Base-by-base conservation (phyloP, 2,113 vertebrate species). In the Microcebus tavaratra region DNA sequence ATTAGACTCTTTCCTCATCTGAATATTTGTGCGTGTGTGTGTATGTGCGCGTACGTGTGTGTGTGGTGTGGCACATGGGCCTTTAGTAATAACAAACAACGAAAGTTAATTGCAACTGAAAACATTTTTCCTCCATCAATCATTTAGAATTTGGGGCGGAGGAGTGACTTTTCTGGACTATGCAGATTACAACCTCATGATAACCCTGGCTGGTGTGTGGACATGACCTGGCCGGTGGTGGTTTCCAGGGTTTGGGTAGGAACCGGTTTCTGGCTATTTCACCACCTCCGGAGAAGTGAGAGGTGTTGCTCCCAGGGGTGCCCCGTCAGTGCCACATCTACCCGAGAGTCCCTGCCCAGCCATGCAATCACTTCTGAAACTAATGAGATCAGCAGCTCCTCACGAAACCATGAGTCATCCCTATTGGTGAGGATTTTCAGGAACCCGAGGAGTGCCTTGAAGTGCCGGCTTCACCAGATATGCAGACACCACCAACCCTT, bases 361-460 rank as follows among this genome's bases (percentile, higher is more conserved):
- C 80, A 57, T 81, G 87, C 92, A 87, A 90, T 97, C 39, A 13
- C 90, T 93, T 97, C 96, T 95, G 96, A 97, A 97, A 97, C 97
- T 91, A 96, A 72, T 90, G 92, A 96, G 90, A 63, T 97, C 96
- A 97, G 96, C 96, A 96, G 76, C 87, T 97, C 93, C 97, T 97
- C 75, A 75, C 18, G 78, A 98, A 97, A 98, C 97, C 96, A 70
- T 97, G 98, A 98, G 90, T 98, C 97, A 98, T 82, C 84, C 25
- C 36, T 42, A n/a, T 45, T 12, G 3, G 94, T 18, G 57, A 84
- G 59, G 92, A 90, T 93, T 98, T 97, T 90, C 97, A 97, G 87
- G 91, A 86, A 94, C n/a, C 91, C 2, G 7, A 87, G 87, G 67
- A 96, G 90, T 23, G 86, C 68, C 95, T 94, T 79, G 93, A 92